These are phyloP conservation scores for Rhinoptilus africanus DNA, from an alignment of 2,113 vertebrate species.

Conservation along the genomic window DNA sequence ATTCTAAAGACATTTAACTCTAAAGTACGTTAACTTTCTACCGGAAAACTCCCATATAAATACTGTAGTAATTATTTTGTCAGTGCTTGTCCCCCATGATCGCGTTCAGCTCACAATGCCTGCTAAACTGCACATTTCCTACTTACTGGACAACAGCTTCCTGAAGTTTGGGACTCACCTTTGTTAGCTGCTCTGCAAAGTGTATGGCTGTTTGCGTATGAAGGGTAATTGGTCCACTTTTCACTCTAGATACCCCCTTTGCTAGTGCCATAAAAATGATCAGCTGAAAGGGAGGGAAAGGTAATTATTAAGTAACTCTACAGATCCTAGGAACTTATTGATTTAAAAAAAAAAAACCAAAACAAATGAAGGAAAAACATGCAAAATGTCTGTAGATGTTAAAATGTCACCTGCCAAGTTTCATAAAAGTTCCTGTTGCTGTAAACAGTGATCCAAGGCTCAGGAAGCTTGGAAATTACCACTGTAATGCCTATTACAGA, in stretches of 20 bases:
- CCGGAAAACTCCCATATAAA: not conserved
- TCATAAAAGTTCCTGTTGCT: not conserved
- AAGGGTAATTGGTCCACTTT: conserved; percentile 88
- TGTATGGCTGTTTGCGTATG: conserved; percentile 96
- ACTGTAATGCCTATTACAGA: not conserved
- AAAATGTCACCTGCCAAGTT: not conserved
- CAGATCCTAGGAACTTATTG: not conserved
- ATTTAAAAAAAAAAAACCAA: not conserved
- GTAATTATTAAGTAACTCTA: not conserved
- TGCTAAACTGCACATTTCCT: not conserved
- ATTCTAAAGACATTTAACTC: not conserved
- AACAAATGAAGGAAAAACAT: not conserved
- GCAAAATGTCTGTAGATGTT: not conserved
- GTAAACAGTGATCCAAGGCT: not conserved
- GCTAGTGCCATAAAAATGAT: conserved; percentile 98
- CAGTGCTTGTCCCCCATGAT: not conserved
- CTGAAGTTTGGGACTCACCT: conserved; percentile 70
- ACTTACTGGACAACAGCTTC: not conserved
- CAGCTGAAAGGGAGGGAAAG: conserved; percentile 73
- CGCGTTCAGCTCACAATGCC: not conserved
- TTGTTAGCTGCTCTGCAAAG: conserved; percentile 89
- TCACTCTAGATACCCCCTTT: conserved; percentile 88
- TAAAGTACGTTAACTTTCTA: not conserved
- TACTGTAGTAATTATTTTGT: not conserved
- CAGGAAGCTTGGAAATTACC: not conserved